Base-by-base conservation (phyloP, 2,113 vertebrate genomes). In the Corythaixoides concolor region DNA sequence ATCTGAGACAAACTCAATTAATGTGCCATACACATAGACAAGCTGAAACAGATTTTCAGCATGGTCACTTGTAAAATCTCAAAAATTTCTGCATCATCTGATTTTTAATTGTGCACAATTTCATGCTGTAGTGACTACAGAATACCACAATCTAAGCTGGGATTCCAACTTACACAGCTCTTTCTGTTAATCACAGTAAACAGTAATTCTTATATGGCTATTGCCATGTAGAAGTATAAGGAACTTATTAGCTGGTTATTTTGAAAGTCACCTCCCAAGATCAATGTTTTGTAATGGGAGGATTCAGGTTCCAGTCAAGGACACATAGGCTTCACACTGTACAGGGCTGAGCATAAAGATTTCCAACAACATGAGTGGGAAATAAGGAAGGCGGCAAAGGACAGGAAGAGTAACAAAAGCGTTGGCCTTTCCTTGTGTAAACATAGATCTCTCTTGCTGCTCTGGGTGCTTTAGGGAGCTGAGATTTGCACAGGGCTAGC, bases 1-100 rank as follows among this genome's bases (percentile, higher is more conserved):
- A 96, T 75, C 27, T 70, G 52, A 47, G 69, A 41, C 58, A 58
- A 96, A 90, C 80, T 95, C 93, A 95, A 60, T 93, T 88, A 80
- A 92, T 15, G 15, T 56, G 79, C 32, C 91, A 69, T 56, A 94
- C 50, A 41, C 15, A 73, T 11, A 76, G 59, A 66, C 15, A 79
- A 92, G 69, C 82, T 88, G 56, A 58, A 93, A 68, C 3, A 69
- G 33, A 85, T 92, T 93, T 93, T 53, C 82, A 87, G 26, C 41
- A 47, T 5, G 49, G 33, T 35, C 68, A 76, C 70, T 58, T 55
- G 32, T 8, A 90, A 77, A 88, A 81, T 45, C 37, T 55, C 55
- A 59, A 63, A 68, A 70, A 59, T 12, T 26, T 79, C 28, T 91
- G 27, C 53, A 53, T 43, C 28, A 72, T 32, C n/a, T 62, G 27